Base-by-base conservation (phyloP, 2,888 invertebrate species). In the Polydrusus cervinus region DNA sequence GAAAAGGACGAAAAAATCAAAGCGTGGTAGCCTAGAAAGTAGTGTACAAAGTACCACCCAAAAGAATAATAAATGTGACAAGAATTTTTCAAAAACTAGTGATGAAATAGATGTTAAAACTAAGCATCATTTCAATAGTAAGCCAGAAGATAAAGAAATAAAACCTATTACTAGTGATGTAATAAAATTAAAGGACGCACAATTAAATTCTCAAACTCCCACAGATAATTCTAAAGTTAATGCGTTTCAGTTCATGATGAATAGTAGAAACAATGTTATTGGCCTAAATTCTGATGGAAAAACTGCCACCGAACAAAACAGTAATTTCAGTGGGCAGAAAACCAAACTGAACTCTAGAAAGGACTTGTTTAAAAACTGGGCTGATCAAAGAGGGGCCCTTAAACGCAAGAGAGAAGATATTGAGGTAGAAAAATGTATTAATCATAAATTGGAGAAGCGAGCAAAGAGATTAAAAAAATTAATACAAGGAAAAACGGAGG, bases 231-330 rank as follows among this genome's bases (percentile, higher is more conserved):
- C 60, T 38, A 75, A 78, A 68, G 38, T 79, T 25, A 88, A 93
- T 89, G 92, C 91, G 43, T 93, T 93, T 84, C 88, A 91, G 81
- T 83, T 93, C 38, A 88, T 93, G 87, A 93, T 93, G 93, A 91
- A 90, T 78, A 90, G 91, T 16, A 88, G 92, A 78, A 90, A 91
- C 82, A 92, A 91, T 83, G 88, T 88, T 61, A 89, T 93, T 76
- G 93, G 93, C 1, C 85, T 86, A 20, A 93, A 93, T 86, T 90
- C 91, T 25, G 90, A 90, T 9, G 92, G 92, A 0, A 91, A 90
- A 86, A 89, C 89, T 60, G 86, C 84, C 80, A 78, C 84, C 74
- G 78, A 79, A 70, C 85, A 86, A 76, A 75, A 79, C 25, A 82
- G 85, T 77, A 86, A 84, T 73, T 38, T 45, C 18, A 64, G 53